phyloP scores from a whole-genome alignment of 2,888 invertebrate species.

The Glomeris marginata region DNA sequence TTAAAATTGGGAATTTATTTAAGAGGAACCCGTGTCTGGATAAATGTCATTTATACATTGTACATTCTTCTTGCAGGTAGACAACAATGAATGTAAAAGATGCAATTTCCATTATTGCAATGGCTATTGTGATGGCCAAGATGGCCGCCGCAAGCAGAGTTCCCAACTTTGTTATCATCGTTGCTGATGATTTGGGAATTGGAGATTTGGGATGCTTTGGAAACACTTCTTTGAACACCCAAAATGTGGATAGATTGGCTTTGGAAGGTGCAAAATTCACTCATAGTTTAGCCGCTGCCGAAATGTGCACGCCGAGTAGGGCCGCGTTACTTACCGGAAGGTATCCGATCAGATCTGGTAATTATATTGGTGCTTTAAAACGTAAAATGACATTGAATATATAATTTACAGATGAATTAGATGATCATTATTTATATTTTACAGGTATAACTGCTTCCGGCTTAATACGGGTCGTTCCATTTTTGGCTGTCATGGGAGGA shows the following conservation, averaged over 20 bases:
- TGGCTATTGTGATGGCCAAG: too few relatives aligned
- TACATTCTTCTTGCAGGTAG: too few relatives aligned
- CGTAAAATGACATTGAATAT: background rate
- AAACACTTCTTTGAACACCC: conserved; percentile 32
- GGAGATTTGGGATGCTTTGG: conserved; percentile 34
- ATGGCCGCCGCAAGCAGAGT: too few relatives aligned
- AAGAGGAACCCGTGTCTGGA: too few relatives aligned
- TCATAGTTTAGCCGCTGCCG: conserved; percentile 35
- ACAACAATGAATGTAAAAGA: too few relatives aligned
- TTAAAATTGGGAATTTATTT: too few relatives aligned
- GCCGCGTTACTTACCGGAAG: conserved; percentile 37
- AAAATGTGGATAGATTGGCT: conserved; percentile 31
- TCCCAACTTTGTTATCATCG: conserved; percentile 35
- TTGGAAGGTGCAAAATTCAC: conserved; percentile 32
- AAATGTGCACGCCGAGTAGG: conserved; percentile 36
- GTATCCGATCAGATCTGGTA: conserved; percentile 26
- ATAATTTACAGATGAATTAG: background rate
- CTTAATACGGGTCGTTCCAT: conserved; percentile 3
- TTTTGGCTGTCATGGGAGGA: conserved; percentile 23
- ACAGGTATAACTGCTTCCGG: conserved; percentile 10
- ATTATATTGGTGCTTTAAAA: conserved; percentile 11
- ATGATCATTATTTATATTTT: background rate
- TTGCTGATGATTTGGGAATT: conserved; percentile 38
- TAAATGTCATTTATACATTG: too few relatives aligned
- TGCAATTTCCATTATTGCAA: too few relatives aligned